Conservation (phyloP, 2,113 vertebrate species). For the Eptesicus fuscus region DNA sequence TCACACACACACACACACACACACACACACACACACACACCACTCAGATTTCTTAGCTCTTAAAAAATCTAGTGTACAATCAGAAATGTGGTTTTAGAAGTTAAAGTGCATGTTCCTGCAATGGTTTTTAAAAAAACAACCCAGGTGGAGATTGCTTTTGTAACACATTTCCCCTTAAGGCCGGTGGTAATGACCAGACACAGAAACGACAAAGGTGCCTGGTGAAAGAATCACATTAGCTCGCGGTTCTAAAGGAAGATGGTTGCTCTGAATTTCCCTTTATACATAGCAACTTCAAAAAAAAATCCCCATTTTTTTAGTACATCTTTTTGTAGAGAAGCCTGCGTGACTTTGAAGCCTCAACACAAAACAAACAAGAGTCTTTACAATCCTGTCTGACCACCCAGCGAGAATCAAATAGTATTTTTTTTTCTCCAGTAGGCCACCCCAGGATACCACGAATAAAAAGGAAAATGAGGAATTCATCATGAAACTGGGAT, state of each 20-base stretch:
- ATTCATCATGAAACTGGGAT: conserved; percentile 69
- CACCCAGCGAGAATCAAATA: conserved; percentile 82
- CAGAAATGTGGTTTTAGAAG: conserved; percentile 9
- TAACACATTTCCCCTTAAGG: conserved; percentile 15
- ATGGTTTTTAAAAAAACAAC: neutral
- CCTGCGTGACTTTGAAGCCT: conserved; percentile 80
- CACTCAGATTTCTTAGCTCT: neutral
- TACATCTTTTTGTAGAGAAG: conserved; percentile 77
- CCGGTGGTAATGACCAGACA: conserved; percentile 7
- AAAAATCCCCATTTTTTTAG: conserved; percentile 73
- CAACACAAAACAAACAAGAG: conserved; percentile 82
- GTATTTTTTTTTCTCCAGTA: conserved; percentile 76
- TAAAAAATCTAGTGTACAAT: neutral
- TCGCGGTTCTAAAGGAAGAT: conserved; percentile 59
- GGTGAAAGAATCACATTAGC: conserved; percentile 44
- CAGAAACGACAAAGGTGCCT: conserved; percentile 49
- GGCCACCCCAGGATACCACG: conserved; percentile 72
- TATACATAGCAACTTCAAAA: conserved; percentile 77
- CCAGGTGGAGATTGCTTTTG: neutral
- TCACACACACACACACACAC: no score
- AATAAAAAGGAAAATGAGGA: conserved; percentile 65
- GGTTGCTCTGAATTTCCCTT: conserved; percentile 66
- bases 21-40: neutral
- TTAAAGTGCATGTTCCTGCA: neutral
- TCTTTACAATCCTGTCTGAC: conserved; percentile 78